Conservation (phyloP, 2,113 vertebrate genomes). For the Sterrhoptilus dennistouni region DNA sequence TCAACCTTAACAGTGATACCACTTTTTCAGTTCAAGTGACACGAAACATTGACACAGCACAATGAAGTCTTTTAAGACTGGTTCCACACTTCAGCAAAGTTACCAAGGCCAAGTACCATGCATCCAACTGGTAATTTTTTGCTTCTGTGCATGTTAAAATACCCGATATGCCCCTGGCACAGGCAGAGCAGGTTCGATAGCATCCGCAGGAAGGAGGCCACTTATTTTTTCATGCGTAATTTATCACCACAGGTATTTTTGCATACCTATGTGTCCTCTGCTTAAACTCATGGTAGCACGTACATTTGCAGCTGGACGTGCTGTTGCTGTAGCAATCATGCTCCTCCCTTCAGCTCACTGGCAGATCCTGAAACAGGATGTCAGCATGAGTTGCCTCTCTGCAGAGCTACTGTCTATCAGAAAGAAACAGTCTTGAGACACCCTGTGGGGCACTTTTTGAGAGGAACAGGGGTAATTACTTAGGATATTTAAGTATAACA, state of each 20-base stretch:
- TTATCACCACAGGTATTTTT: slow-evolving; percentile 61
- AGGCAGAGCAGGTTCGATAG: neutral
- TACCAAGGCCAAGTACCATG: neutral
- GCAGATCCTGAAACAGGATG: slow-evolving; percentile 60
- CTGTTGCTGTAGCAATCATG: slow-evolving; percentile 56
- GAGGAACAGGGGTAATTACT: slow-evolving; percentile 44
- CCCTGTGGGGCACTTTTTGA: slow-evolving; percentile 27
- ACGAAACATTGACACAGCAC: neutral
- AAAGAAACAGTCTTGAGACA: slow-evolving; percentile 34
- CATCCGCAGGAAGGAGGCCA: slow-evolving; percentile 63
- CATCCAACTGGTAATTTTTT: neutral
- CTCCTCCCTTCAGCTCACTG: slow-evolving; percentile 15
- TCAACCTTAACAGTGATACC: neutral
- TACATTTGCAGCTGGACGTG: slow-evolving; percentile 49
- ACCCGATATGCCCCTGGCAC: neutral
- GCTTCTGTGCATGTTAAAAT: slow-evolving; percentile 17
- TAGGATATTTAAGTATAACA: slow-evolving; percentile 55
- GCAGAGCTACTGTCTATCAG: slow-evolving; percentile 42
- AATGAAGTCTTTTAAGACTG: neutral
- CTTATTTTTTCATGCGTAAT: slow-evolving; percentile 48
- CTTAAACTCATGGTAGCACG: slow-evolving; percentile 45
- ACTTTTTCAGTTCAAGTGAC: neutral
- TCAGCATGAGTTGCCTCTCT: slow-evolving; percentile 41
- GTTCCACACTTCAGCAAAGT: neutral
- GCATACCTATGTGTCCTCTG: slow-evolving; percentile 45